A percentile compares a stretch with the other conserved stretches of the same genome.
phyloP scores from a whole-genome alignment of 2,113 vertebrate genomes.

The Anoura caudifer region DNA sequence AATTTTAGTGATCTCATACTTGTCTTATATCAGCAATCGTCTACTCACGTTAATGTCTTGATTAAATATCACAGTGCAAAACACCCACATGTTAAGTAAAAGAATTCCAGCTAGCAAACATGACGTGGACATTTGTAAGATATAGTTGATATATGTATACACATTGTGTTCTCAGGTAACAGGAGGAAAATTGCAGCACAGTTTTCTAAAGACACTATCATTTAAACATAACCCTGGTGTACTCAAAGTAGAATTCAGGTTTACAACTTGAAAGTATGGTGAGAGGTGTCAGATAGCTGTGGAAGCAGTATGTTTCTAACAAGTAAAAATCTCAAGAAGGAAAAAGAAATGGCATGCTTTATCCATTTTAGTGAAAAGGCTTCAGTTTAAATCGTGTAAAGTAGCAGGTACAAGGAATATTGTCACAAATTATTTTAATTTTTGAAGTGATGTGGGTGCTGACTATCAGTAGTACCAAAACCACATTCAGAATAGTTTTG shows the following conservation, averaged over 20 bases:
- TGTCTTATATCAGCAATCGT: conserved; percentile 92
- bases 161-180: conserved; percentile 85
- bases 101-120: conserved; percentile 87
- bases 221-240: conserved; percentile 88
- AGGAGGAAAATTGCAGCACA: conserved; percentile 86
- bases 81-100: conserved; percentile 86
- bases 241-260: conserved; percentile 83
- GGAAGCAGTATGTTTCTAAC: conserved; percentile 86
- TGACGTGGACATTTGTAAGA: conserved; percentile 90
- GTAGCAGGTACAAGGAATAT: conserved; percentile 87
- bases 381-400: conserved; percentile 85
- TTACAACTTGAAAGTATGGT: conserved; percentile 85
- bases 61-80: conserved; percentile 93
- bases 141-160: conserved; percentile 85
- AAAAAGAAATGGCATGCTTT: conserved; percentile 88
- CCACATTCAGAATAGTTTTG: conserved; percentile 86
- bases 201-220: conserved; percentile 82
- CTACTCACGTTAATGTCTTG: conserved; percentile 95
- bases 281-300: conserved; percentile 84
- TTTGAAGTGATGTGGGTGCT: conserved; percentile 90
- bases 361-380: conserved; percentile 87
- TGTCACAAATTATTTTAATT: conserved; percentile 85
- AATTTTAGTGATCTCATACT: conserved; percentile 95
- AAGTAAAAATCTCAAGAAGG: conserved; percentile 83
- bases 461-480: conserved; percentile 92